Evolutionary conservation across 2,113 vertebrate genomes (phyloP).

Genomic region (Scomber scombrus): DNA sequence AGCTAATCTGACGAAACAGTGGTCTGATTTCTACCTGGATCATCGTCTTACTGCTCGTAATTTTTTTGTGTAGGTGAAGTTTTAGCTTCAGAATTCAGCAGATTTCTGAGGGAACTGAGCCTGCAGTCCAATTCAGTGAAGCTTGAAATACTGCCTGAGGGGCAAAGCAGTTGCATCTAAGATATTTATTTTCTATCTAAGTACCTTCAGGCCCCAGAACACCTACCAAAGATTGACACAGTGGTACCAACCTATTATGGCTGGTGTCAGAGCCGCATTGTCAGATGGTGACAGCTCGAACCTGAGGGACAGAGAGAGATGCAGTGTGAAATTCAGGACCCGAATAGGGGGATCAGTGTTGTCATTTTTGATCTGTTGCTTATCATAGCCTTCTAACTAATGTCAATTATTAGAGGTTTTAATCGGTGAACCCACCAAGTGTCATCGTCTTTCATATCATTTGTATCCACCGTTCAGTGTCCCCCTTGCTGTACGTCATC

Average conservation of each 20-base stretch:
- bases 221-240: slow-evolving; percentile 66
- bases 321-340: slow-evolving; percentile 13
- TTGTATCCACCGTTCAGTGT: slow-evolving; percentile 33
- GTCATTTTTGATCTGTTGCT: slow-evolving; percentile 51
- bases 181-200: slow-evolving; percentile 62
- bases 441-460: slow-evolving; percentile 20
- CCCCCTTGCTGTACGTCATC: slow-evolving; percentile 52
- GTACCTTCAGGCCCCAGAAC: slow-evolving; percentile 49
- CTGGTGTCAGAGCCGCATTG: slow-evolving; percentile 55
- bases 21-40: too few species aligned
- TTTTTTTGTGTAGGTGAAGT: not conserved
- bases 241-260: slow-evolving; percentile 60
- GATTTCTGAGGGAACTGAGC: slow-evolving; percentile 27
- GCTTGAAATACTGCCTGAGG: slow-evolving; percentile 56
- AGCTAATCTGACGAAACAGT: too few species aligned
- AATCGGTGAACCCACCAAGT: slow-evolving; percentile 45
- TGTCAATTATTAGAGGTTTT: slow-evolving; percentile 31
- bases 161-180: slow-evolving; percentile 64
- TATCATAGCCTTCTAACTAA: slow-evolving; percentile 22
- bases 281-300: slow-evolving; percentile 40
- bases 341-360: slow-evolving; percentile 32
- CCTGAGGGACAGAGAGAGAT: not conserved
- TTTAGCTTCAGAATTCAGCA: slow-evolving; percentile 33
- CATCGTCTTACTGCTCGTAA: too few species aligned
- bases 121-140: slow-evolving; percentile 42